Percentiles rank a stretch among this genome's conserved stretches.
Conservation (phyloP, 1,140 invertebrate species). For the Ceratitis capitata region DNA sequence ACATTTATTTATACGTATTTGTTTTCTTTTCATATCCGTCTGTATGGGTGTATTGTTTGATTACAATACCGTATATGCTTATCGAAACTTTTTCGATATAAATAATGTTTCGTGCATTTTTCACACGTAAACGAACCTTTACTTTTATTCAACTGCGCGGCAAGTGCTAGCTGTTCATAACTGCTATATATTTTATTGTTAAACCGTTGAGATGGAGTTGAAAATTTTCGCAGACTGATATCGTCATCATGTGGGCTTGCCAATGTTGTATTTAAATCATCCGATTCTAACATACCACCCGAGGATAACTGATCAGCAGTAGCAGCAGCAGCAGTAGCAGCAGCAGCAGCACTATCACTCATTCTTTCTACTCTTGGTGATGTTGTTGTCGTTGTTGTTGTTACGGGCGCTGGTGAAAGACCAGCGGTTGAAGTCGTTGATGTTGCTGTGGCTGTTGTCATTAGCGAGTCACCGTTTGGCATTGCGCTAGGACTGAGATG, state of each 20-base stretch:
- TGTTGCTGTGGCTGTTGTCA: not conserved
- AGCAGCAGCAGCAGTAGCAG: no score
- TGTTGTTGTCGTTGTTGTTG: constrained; percentile 2
- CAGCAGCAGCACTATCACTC: no score
- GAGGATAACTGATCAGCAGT: not conserved
- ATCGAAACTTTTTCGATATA: not conserved
- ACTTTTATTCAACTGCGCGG: not conserved
- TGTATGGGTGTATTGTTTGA: no score
- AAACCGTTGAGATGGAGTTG: not conserved
- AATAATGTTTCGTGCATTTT: not conserved
- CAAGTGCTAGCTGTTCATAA: not conserved
- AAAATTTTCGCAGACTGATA: not conserved
- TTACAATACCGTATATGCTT: constrained; percentile 6
- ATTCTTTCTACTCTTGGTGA: not conserved
- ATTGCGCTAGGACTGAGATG: not conserved
- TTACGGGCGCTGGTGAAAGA: not conserved
- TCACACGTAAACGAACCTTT: not conserved
- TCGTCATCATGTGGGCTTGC: not conserved
- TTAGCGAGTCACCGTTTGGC: not conserved
- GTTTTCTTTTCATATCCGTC: no score
- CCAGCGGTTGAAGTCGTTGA: not conserved
- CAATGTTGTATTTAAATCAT: not conserved
- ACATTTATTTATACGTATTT: no score
- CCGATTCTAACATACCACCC: not conserved
- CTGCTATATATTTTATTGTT: not conserved